phyloP scores from a whole-genome alignment of 2,113 vertebrate species.

The Etheostoma cragini region DNA sequence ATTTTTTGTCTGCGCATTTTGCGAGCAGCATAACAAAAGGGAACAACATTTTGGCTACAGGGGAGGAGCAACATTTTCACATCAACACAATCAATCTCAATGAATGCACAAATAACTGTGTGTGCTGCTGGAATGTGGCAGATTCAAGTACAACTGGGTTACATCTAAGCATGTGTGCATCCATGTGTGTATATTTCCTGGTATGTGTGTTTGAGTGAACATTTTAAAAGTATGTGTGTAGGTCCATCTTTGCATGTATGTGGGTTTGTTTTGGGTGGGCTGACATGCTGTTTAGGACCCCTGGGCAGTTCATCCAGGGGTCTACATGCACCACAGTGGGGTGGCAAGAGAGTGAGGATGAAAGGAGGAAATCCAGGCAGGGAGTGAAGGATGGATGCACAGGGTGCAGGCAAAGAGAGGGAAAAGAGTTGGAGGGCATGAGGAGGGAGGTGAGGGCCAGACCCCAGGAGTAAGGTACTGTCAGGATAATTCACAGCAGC shows the following conservation, averaged over 20 bases:
- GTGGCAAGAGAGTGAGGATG: conserved; percentile 23
- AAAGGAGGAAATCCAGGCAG: conserved; percentile 38
- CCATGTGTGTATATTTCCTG: background rate
- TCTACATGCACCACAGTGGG: conserved; percentile 40
- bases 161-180: conserved; percentile 10
- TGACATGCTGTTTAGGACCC: conserved; percentile 33
- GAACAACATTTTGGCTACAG: conserved; percentile 43
- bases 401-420: conserved; percentile 17
- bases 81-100: conserved; percentile 44
- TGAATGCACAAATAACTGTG: conserved; percentile 30
- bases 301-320: conserved; percentile 37
- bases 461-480: conserved; percentile 71
- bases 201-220: background rate
- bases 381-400: conserved; percentile 18
- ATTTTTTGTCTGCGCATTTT: conserved; percentile 62
- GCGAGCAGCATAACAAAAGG: conserved; percentile 52
- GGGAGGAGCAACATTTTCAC: conserved; percentile 32
- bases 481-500: conserved; percentile 81
- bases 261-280: conserved; percentile 1
- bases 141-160: conserved; percentile 32
- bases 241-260: background rate
- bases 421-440: conserved; percentile 8
- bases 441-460: conserved; percentile 28
- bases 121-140: background rate
- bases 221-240: background rate